Percentiles rank a stretch among this genome's conserved stretches.
Conservation (phyloP, 2,888 invertebrate species). For the Lycocerus yunnanus region DNA sequence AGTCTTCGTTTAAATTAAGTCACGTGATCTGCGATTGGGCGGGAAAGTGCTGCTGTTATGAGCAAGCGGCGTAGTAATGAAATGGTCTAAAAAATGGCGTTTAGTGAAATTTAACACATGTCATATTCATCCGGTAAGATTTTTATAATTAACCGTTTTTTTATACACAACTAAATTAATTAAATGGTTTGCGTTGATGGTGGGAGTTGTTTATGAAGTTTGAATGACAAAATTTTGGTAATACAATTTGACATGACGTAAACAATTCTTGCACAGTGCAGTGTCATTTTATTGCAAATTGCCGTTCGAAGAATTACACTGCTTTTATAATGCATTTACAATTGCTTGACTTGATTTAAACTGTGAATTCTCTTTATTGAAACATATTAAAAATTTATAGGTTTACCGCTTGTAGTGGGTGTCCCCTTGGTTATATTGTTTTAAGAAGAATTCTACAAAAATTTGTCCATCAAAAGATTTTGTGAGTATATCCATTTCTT, state of each 20-base stretch:
- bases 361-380: background rate
- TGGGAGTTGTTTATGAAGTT: background rate
- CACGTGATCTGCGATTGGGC: constrained; percentile 13
- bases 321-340: background rate
- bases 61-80: constrained; percentile 5
- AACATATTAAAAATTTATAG: constrained; percentile 29
- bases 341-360: background rate
- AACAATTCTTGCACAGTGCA: constrained; percentile 39
- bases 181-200: background rate
- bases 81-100: constrained; percentile 49
- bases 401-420: constrained; percentile 27
- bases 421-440: constrained; percentile 33
- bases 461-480: constrained; percentile 44
- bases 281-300: constrained; percentile 8
- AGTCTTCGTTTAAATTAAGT: background rate
- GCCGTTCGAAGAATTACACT: background rate
- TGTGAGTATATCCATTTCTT: constrained; percentile 40
- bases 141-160: constrained; percentile 7
- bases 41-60: constrained; percentile 33
- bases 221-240: background rate
- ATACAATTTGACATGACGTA: constrained; percentile 43
- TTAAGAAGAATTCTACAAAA: constrained; percentile 35
- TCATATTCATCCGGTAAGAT: constrained; percentile 53
- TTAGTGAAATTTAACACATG: constrained; percentile 53
- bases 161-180: background rate